Conservation (phyloP, 1,140 invertebrate species). For the Caenorhabditis inopinata region DNA sequence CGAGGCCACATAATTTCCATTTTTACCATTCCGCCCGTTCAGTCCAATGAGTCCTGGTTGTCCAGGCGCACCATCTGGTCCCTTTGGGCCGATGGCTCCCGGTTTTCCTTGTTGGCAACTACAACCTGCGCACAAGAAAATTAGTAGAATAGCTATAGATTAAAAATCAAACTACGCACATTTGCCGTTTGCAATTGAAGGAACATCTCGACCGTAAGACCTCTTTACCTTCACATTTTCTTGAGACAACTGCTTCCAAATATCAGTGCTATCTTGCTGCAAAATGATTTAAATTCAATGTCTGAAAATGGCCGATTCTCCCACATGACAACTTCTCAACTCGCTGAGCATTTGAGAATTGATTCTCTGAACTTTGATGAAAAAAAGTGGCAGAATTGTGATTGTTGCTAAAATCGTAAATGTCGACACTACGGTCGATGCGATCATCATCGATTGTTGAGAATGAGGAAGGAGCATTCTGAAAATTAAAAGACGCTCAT, state of each 20-base stretch:
- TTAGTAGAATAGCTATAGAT: neutral
- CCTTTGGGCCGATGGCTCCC: slow-evolving; percentile 37
- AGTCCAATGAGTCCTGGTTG: slow-evolving; percentile 24
- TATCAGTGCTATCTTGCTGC: neutral
- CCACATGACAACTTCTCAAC: slow-evolving; percentile 20
- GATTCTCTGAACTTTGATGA: neutral
- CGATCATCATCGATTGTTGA: neutral
- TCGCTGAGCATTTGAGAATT: neutral
- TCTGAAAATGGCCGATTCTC: neutral
- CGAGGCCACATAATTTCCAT: slow-evolving; percentile 39
- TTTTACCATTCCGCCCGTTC: slow-evolving; percentile 36
- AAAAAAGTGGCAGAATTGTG: neutral
- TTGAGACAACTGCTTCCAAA: neutral
- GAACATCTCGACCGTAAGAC: neutral
- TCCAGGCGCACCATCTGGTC: slow-evolving; percentile 28
- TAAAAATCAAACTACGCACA: neutral
- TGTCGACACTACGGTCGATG: neutral
- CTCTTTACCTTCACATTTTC: neutral
- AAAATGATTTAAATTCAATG: neutral
- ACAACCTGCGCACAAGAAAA: slow-evolving; percentile 18
- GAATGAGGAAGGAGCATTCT: slow-evolving; percentile 7
- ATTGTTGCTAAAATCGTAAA: neutral
- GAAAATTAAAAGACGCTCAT: neutral
- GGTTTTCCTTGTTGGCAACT: slow-evolving; percentile 45
- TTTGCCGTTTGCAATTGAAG: neutral